Percentiles rank a stretch among this genome's conserved stretches.
phyloP scores from a whole-genome alignment of 1,140 invertebrate species.

The Calephelis nemesis region DNA sequence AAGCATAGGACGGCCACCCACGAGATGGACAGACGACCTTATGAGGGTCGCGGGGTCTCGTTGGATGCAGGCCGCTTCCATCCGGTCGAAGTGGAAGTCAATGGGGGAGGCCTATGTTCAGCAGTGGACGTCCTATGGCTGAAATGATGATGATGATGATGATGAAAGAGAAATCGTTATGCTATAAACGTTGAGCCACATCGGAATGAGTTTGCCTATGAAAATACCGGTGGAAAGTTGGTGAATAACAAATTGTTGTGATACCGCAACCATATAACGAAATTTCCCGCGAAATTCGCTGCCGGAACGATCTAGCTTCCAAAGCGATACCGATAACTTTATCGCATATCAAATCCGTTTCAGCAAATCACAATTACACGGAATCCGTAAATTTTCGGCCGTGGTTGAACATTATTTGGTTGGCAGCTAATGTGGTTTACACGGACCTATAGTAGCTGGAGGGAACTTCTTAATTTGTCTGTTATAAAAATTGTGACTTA shows the following conservation, averaged over 20 bases:
- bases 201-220: constrained; percentile 10
- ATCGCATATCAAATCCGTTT: constrained; percentile 56
- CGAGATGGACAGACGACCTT: no score
- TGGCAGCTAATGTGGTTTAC: constrained; percentile 42
- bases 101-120: no score
- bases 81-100: no score
- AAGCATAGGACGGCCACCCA: no score
- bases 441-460: constrained; percentile 33
- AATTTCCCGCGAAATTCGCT: constrained; percentile 28
- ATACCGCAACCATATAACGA: constrained; percentile 18
- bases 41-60: no score
- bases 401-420: constrained; percentile 59
- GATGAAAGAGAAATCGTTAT: background rate
- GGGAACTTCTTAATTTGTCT: no score
- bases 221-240: constrained; percentile 14
- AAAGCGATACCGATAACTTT: constrained; percentile 44
- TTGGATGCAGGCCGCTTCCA: no score
- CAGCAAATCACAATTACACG: constrained; percentile 64
- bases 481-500: no score
- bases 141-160: no score
- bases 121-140: no score
- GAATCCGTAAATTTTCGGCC: constrained; percentile 58
- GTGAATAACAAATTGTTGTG: constrained; percentile 20
- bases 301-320: constrained; percentile 19
- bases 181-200: constrained; percentile 10